Evolutionary conservation across 2,797 vertebrate genomes (phyloP), one percentile per base, ranked within the genome.

Genomic region (Hephaestus fuliginosus): DNA sequence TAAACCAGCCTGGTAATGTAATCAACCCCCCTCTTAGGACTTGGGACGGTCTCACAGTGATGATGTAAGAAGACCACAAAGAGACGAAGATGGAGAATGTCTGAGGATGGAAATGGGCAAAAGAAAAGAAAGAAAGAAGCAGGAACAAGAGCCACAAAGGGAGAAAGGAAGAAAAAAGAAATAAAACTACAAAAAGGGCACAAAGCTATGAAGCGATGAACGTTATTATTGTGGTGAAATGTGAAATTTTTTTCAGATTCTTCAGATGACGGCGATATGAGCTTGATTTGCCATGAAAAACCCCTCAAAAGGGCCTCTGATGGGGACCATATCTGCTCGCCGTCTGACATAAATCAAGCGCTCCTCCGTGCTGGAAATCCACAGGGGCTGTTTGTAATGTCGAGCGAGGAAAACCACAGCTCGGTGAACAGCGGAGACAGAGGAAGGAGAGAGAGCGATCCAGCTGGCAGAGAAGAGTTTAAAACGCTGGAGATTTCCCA

Each of bases 1-100:
- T 68, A 64, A 84, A 80, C 60, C 68, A 46, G 85, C 5, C 86
- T 90, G 85, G 73, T 74, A 87, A 86, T 74, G 80, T 72, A 85
- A 91, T 91, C 86, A 86, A 15, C 18, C 44, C 17, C n/a, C 3
- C 46, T n/a, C 48, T 49, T 0, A 17, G 17, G 11, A 22, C 62
- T 65, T 0, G 2, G 61, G 66, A 70, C 15, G 0, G 83, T 82
- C 61, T 81, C 33, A 30, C 65, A 64, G 76, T 72, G 63, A 84
- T 87, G 85, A 86, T 75, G 82, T 66, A 68, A 71, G 70, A 66
- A 18, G 69, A 69, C 70, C 76, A 44, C 81, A 83, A 22, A 65
- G 57, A 70, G 44, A 63, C 9, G 78, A 70, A 77, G 39, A 81
- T 28, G 57, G 53, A 71, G 43, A 52, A 69, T 7, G 68, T 39